Evolutionary conservation across 2,113 vertebrate genomes (phyloP), one percentile per base, ranked within the genome.

Genomic region (Fregetta grallaria): DNA sequence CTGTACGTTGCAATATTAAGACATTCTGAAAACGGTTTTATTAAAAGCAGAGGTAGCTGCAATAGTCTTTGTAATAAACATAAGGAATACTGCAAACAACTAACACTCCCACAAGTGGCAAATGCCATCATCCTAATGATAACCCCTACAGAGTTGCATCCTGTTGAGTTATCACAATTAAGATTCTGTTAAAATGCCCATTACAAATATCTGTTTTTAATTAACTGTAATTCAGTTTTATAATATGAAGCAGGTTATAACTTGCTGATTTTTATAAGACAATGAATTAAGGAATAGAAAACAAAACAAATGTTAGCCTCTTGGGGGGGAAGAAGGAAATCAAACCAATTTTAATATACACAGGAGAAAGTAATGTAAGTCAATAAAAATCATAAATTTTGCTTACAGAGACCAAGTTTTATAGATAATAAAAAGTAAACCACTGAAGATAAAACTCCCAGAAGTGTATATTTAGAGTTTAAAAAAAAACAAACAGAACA

Each of bases 161-260:
- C n/a, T 87, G 91, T 82, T 58, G 81, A 94, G 96, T 90, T 93
- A 96, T 63, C 74, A 94, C 94, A 95, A 72, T 95, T 92, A 74
- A 91, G 90, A 86, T 84, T 97, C 95, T 96, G 92, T 94, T 98
- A 96, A 97, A 97, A 96, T 87, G 88, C 70, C 92, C 80, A 90
- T 93, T 97, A 96, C 71, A 96, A 96, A 78, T 56, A 96, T 34
- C 93, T 91, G 83, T 78, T 96, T 97, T 95, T 97, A 97, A 94
- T 89, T 55, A 94, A 67, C 65, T 86, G 72, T 52, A 61, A 87
- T 95, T 92, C 88, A 92, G 72, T 49, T 47, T 89, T 91, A 52
- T 42, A 94, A 68, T 72, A 92, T 20, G 61, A 93, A 86, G 63
- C 18, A 94, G 36, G 76, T 47, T 94, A 42, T 20, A 95, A 92